A percentile compares a stretch with the other conserved stretches of the same genome.
Evolutionary conservation across 2,888 invertebrate species (phyloP).

Genomic region (Macropis europaea): DNA sequence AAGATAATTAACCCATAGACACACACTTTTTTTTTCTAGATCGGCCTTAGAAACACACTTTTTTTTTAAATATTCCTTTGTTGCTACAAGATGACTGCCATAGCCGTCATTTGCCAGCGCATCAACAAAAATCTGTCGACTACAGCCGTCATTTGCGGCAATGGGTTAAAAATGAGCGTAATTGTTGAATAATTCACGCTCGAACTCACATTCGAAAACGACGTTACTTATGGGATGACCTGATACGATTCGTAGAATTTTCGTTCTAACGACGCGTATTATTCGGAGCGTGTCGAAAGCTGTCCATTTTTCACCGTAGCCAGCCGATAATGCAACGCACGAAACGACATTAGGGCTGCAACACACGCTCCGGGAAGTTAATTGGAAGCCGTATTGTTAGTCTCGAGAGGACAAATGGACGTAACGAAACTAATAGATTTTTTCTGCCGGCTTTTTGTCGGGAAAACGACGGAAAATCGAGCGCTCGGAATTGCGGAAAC

Average conservation of each 20-base stretch:
- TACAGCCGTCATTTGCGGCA: too few species aligned
- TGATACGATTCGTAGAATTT: background rate
- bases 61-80: too few species aligned
- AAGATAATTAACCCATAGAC: too few species aligned
- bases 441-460: background rate
- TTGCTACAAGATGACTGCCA: too few species aligned
- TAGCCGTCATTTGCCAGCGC: too few species aligned
- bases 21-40: too few species aligned
- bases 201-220: too few species aligned
- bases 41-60: too few species aligned
- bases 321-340: background rate
- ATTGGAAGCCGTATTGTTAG: constrained; percentile 9
- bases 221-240: too few species aligned
- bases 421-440: constrained; percentile 29
- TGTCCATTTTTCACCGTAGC: background rate
- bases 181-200: too few species aligned
- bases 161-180: too few species aligned
- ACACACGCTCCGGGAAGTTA: constrained; percentile 10
- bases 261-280: background rate
- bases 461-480: background rate
- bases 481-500: background rate
- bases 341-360: constrained; percentile 11
- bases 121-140: too few species aligned
- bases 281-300: background rate
- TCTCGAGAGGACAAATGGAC: constrained; percentile 1